Conservation (phyloP, 2,113 vertebrate species). For the Cebidichthys violaceus region DNA sequence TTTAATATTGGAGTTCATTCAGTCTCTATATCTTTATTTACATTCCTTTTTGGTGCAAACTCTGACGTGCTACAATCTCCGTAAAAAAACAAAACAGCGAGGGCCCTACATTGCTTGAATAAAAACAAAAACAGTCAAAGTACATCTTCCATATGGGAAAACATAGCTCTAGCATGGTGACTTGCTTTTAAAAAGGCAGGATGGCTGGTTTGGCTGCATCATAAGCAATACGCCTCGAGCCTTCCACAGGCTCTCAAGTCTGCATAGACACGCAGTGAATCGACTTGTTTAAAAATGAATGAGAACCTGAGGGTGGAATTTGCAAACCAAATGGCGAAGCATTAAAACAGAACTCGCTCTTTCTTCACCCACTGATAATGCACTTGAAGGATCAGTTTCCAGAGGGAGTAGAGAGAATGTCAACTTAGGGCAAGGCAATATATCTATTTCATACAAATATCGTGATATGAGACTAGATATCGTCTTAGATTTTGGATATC, state of each 20-base stretch:
- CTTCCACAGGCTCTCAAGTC: conserved; percentile 27
- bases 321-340: conserved; percentile 57
- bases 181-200: conserved; percentile 33
- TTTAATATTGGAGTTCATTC: conserved; percentile 32
- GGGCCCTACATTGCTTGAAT: neutral
- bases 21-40: conserved; percentile 8
- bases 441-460: neutral
- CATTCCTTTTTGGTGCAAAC: conserved; percentile 10
- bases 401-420: conserved; percentile 2
- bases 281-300: conserved; percentile 63
- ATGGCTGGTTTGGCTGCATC: conserved; percentile 39
- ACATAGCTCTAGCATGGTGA: neutral
- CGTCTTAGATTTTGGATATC: neutral
- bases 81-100: neutral
- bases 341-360: conserved; percentile 26
- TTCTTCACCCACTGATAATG: conserved; percentile 33
- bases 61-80: neutral
- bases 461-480: neutral
- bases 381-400: conserved; percentile 42
- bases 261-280: conserved; percentile 48
- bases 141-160: neutral
- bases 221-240: conserved; percentile 43
- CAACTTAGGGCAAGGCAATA: neutral
- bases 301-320: conserved; percentile 56
- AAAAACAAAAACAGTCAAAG: conserved; percentile 1